Conservation (phyloP, 2,797 vertebrate species). For the Odontamblyopus lacepedii region DNA sequence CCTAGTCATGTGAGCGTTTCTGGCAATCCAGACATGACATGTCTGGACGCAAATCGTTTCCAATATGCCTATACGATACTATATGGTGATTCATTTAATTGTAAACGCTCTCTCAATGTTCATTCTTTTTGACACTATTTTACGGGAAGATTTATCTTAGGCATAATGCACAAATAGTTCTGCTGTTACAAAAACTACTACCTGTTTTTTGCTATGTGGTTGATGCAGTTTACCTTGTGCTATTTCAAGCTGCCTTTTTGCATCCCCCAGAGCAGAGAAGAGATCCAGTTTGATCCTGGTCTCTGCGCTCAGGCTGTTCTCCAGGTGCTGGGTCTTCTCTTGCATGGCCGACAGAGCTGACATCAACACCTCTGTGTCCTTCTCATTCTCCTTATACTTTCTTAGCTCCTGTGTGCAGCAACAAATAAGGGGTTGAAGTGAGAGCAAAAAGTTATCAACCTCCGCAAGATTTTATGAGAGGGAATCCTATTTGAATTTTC, state of each 20-base stretch:
- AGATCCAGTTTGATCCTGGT: conserved; percentile 96
- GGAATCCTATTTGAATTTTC: too few species aligned
- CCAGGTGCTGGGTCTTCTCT: conserved; percentile 96
- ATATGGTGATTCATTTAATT: too few species aligned
- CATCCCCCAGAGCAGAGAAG: conserved; percentile 92
- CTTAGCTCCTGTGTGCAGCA: conserved; percentile 83
- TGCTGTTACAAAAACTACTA: not conserved
- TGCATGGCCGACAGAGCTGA: conserved; percentile 96
- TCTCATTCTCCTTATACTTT: conserved; percentile 97
- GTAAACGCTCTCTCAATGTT: too few species aligned
- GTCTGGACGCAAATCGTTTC: too few species aligned
- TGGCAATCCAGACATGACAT: too few species aligned
- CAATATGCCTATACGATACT: too few species aligned
- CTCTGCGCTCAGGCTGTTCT: conserved; percentile 96
- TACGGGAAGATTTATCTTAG: too few species aligned
- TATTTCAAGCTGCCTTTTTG: conserved; percentile 94
- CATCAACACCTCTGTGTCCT: conserved; percentile 96
- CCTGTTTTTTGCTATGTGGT: not conserved
- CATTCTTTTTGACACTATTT: too few species aligned
- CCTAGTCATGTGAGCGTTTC: too few species aligned
- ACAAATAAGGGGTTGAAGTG: conserved; percentile 1
- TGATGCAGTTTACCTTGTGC: conserved; percentile 84
- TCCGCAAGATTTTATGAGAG: too few species aligned
- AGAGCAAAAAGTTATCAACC: too few species aligned
- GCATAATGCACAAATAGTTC: too few species aligned